Percentiles rank a stretch among this genome's conserved stretches.
Evolutionary conservation across 2,888 invertebrate genomes (phyloP).

Genomic region (Syritta pipiens): DNA sequence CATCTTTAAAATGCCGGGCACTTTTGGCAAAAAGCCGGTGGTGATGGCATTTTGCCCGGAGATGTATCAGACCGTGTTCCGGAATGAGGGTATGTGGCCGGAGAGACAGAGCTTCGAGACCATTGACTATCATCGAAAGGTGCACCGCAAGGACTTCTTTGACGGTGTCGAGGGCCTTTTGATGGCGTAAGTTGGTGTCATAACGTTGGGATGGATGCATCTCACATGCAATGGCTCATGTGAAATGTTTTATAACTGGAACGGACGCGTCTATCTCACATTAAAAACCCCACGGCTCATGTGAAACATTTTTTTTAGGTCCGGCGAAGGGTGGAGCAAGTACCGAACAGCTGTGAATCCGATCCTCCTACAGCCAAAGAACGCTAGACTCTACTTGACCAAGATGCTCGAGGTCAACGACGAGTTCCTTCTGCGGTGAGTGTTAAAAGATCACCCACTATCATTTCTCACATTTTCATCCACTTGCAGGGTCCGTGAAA

Average conservation of each 20-base stretch:
- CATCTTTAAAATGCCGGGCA: constrained; percentile 76
- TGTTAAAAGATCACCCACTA: background rate
- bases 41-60: constrained; percentile 80
- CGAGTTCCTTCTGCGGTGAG: constrained; percentile 74
- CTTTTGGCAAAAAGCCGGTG: constrained; percentile 73
- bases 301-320: constrained; percentile 74
- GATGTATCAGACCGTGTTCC: constrained; percentile 80
- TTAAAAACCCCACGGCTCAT: background rate
- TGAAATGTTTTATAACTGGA: too few relatives aligned
- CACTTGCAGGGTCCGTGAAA: constrained; percentile 74
- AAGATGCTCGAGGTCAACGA: constrained; percentile 79
- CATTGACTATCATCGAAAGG: constrained; percentile 78
- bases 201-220: too few relatives aligned
- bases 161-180: constrained; percentile 70
- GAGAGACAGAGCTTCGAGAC: constrained; percentile 77
- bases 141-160: constrained; percentile 69
- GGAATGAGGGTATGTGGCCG: constrained; percentile 80
- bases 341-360: constrained; percentile 84
- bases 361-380: constrained; percentile 82
- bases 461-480: background rate
- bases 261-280: background rate
- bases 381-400: constrained; percentile 80
- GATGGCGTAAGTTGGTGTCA: constrained; percentile 57
- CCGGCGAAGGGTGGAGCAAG: constrained; percentile 84
- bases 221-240: too few relatives aligned